Evolutionary conservation across 1,140 invertebrate genomes (phyloP).

Genomic region (Scaptomyza hsui): DNA sequence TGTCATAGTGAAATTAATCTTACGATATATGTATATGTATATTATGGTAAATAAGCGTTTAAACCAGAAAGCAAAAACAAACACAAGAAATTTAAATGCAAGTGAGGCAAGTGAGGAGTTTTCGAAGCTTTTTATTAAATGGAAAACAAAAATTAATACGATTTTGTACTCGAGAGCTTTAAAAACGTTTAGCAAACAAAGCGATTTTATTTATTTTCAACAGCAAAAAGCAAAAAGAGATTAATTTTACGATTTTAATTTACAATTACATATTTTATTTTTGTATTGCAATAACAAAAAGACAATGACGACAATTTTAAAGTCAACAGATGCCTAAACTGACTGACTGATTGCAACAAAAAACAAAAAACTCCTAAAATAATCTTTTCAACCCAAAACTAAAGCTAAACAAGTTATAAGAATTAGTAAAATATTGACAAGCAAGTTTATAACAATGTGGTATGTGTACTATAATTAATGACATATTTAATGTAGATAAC

Average conservation of each 20-base stretch:
- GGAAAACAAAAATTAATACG: slow-evolving; percentile 45
- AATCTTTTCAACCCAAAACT: slow-evolving; percentile 51
- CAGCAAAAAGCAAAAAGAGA: slow-evolving; percentile 32
- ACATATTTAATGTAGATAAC: slow-evolving; percentile 64
- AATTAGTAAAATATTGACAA: slow-evolving; percentile 67
- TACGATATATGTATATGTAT: slow-evolving; percentile 30
- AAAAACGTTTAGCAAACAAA: slow-evolving; percentile 52
- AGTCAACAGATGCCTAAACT: slow-evolving; percentile 82
- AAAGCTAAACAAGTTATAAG: slow-evolving; percentile 49
- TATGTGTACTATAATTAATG: slow-evolving; percentile 63
- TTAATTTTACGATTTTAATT: slow-evolving; percentile 48
- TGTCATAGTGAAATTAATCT: slow-evolving; percentile 42
- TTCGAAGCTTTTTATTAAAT: slow-evolving; percentile 67
- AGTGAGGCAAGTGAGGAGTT: slow-evolving; percentile 45
- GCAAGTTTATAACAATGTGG: slow-evolving; percentile 46
- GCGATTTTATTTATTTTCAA: slow-evolving; percentile 48
- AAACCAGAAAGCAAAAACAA: slow-evolving; percentile 22
- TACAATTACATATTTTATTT: slow-evolving; percentile 42
- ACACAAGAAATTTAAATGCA: slow-evolving; percentile 23
- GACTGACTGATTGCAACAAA: slow-evolving; percentile 61
- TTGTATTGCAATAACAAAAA: slow-evolving; percentile 64
- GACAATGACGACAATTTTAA: slow-evolving; percentile 76
- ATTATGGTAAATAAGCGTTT: slow-evolving; percentile 43
- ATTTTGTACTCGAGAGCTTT: slow-evolving; percentile 81
- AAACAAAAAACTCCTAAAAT: slow-evolving; percentile 22